A percentile compares a stretch with the other conserved stretches of the same genome.
Evolutionary conservation across 1,140 invertebrate species (phyloP).

Genomic region (Apis cerana): DNA sequence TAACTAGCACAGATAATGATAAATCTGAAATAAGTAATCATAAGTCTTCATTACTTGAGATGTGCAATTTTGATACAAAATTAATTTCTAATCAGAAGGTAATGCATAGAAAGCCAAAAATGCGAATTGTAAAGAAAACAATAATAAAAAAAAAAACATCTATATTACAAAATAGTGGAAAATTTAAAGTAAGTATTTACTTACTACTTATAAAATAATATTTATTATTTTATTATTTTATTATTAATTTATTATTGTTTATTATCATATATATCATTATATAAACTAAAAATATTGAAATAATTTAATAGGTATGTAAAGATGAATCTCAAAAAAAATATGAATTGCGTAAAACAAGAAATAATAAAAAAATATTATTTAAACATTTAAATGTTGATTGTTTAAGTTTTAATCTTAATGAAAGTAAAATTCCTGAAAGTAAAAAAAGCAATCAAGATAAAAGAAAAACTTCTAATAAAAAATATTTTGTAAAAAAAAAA

Average conservation of each 20-base stretch:
- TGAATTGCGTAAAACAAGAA: background rate
- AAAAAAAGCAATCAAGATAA: background rate
- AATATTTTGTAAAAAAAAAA: background rate
- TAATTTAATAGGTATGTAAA: constrained; percentile 10
- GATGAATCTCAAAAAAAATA: background rate
- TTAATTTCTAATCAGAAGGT: background rate
- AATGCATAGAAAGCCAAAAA: background rate
- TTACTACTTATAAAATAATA: background rate
- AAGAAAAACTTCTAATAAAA: background rate
- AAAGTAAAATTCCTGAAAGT: background rate
- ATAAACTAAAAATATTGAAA: constrained; percentile 12
- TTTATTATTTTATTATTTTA: no score
- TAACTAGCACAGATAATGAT: background rate
- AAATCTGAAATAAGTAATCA: background rate
- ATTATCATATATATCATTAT: background rate
- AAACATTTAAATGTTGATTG: background rate
- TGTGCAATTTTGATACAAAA: background rate
- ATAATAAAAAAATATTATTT: background rate
- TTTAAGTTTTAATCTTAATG: background rate
- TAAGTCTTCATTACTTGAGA: background rate
- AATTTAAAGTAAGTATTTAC: background rate
- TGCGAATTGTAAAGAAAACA: background rate
- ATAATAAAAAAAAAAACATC: background rate
- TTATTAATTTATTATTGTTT: background rate
- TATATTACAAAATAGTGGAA: background rate